Conservation (phyloP, 2,797 vertebrate species). For the Salarias fasciatus region DNA sequence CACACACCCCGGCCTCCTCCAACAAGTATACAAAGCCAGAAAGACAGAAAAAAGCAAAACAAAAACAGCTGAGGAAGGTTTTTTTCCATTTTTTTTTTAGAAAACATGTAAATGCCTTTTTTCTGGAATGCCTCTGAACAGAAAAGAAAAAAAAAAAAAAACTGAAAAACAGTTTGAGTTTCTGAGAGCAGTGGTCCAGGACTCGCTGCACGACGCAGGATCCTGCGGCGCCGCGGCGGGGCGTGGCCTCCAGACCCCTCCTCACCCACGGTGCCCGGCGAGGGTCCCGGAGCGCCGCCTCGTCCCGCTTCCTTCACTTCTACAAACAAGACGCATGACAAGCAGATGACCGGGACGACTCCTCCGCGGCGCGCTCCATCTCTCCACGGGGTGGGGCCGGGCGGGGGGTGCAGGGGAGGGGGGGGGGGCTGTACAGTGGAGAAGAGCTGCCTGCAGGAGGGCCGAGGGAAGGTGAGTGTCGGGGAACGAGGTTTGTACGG, state of each 20-base stretch:
- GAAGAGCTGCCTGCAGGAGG: conserved; percentile 63
- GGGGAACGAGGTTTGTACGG: conserved; percentile 36
- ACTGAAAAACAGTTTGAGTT: conserved; percentile 27
- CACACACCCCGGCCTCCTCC: conserved; percentile 52
- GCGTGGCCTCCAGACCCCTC: conserved; percentile 20
- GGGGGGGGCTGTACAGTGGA: conserved; percentile 65
- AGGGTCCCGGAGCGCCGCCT: conserved; percentile 45
- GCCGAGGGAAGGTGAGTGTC: conserved; percentile 31
- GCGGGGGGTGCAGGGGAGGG: neutral
- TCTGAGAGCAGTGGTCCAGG: conserved; percentile 52
- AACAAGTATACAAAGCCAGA: conserved; percentile 71
- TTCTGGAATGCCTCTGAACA: conserved; percentile 75
- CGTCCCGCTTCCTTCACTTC: conserved; percentile 56
- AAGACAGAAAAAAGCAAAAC: conserved; percentile 54
- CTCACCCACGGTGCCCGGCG: conserved; percentile 14
- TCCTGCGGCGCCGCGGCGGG: conserved; percentile 40
- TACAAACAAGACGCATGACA: conserved; percentile 76
- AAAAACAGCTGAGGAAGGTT: conserved; percentile 58
- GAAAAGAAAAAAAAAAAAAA: conserved; percentile 33
- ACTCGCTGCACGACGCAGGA: conserved; percentile 19
- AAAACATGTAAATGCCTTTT: conserved; percentile 78
- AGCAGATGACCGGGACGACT: conserved; percentile 47
- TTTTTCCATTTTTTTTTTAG: conserved; percentile 55
- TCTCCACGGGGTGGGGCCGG: conserved; percentile 15
- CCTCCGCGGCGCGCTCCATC: conserved; percentile 31